A percentile compares a stretch with the other conserved stretches of the same genome.
Conservation (phyloP, 1,140 invertebrate genomes). For the Radopholus similis region DNA sequence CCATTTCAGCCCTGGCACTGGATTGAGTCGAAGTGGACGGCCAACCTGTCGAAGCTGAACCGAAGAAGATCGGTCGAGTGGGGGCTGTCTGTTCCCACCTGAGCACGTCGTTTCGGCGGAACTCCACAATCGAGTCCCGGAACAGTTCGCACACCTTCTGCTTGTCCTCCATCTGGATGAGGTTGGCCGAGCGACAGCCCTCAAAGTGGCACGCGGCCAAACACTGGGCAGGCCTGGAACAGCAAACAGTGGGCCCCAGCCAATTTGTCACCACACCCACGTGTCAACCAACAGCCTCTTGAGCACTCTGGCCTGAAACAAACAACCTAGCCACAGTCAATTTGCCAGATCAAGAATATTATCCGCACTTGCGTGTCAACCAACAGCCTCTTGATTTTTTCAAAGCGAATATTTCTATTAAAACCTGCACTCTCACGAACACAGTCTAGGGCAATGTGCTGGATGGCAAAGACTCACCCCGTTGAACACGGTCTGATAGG, state of each 20-base stretch:
- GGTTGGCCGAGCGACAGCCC: slow-evolving; percentile 53
- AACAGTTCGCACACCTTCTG: slow-evolving; percentile 53
- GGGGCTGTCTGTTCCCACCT: not conserved
- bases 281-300: slow-evolving; percentile 4
- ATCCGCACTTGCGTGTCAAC: slow-evolving; percentile 46
- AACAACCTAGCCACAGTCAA: too few species aligned
- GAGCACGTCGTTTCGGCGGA: slow-evolving; percentile 52
- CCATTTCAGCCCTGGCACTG: slow-evolving; percentile 36
- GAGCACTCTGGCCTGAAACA: not conserved
- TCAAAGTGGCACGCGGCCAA: slow-evolving; percentile 52
- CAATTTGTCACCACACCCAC: not conserved
- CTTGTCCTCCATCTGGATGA: slow-evolving; percentile 44
- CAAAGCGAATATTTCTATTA: too few species aligned
- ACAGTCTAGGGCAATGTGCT: too few species aligned
- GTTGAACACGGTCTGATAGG: slow-evolving; percentile 55
- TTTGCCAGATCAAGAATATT: too few species aligned
- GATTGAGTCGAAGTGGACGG: slow-evolving; percentile 59
- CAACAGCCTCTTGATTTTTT: slow-evolving; percentile 43
- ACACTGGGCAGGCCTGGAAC: slow-evolving; percentile 50
- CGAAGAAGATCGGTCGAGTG: not conserved
- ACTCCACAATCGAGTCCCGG: slow-evolving; percentile 56
- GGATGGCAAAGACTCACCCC: slow-evolving; percentile 38
- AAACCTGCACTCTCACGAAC: too few species aligned
- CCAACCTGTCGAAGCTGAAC: slow-evolving; percentile 37
- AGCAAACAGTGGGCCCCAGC: not conserved